Base-by-base conservation (phyloP, 2,888 invertebrate genomes). In the Dynastes tityus region DNA sequence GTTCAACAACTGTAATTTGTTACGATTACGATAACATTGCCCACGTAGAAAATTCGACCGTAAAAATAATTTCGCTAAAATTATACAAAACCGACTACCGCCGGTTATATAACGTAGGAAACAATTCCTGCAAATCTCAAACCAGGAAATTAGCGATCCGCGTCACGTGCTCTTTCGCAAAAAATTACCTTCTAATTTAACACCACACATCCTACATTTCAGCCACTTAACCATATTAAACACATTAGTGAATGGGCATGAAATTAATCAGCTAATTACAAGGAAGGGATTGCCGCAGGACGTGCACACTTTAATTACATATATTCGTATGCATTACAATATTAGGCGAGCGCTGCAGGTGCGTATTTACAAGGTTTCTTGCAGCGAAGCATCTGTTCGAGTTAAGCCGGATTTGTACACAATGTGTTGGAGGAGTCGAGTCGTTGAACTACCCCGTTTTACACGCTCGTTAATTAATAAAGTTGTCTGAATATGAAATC, bases 401-500 rank as follows among this genome's bases (percentile, higher is more conserved):
- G 32, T 37, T 37, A 37, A 37, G 32, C 27, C 63, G 63, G 55
- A 55, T 63, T 13, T 11, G 61, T 63, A 11, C 29, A 61, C 6
- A 61, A 53, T 58, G 55, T 58, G 2, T 16, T 3, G 53, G 53
- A 6, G 29, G 65, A n/a, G 51, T 29, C 51, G n/a, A 27, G 68
- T 68, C 68, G 27, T 68, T 68, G 68, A 68, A 68, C 61, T 61
- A 74, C 73, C 61, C 73, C 73, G 40, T 74, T 74, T 74, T 74
- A 74, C 77, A 45, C 70, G 58, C 71, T 61, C 71, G 67, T 77
- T 77, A 77, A 77, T 77, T 77, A 77, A 77, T 77, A 58, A 51
- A 70, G 71, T 70, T 64, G 77, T 70, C 77, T 77, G 65, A 78
- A 78, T 78, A 68, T 67, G 75, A 79, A 76, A 79, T 75, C 75